Base-by-base conservation (phyloP, 2,888 invertebrate species). In the Euclidia mi region DNA sequence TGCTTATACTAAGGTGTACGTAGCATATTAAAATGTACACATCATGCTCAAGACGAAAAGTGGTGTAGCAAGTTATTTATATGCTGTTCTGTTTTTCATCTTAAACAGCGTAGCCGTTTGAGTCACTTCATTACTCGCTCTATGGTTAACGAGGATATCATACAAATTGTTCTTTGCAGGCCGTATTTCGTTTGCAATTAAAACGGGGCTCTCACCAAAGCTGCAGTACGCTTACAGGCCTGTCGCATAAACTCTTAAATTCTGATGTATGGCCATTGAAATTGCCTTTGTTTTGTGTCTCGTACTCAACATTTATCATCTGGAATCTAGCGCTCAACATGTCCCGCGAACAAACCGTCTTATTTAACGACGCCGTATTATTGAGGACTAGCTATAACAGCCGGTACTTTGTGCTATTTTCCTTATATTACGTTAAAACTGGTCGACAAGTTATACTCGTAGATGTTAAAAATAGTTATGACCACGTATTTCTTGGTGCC, bases 281-380 rank as follows among this genome's bases (percentile, higher is more conserved):
- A 73, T 67, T 71, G 71, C 65, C 60, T 65, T 68, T 69, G 71
- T 71, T 69, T 77, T 67, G 53, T 56, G 62, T 56, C 64, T 56
- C 60, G 67, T 60, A 53, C 46, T 68, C 57, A 50, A 70, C 65
- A 73, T 79, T 74, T 74, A 76, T 76, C 72, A 74, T 59, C 63
- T 56, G 44, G 62, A 70, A 71, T 66, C 67, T 68, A 70, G 67
- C 65, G 38, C 29, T 45, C 59, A 64, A 58, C 69, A 65, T 65
- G 65, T 63, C 42, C 57, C 57, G 60, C 50, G 62, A 75, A 75
- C 72, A 76, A 76, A 74, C 72, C 71, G 60, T 60, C 65, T 69
- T 68, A 73, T 76, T 76, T 71, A 76, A 65, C 67, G 64, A 69
- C 53, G 56, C 63, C 60, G 58, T 76, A 66, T 71, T 76, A 73